Base-by-base conservation (phyloP, 1,140 invertebrate species). In the Neodiprion virginianus region DNA sequence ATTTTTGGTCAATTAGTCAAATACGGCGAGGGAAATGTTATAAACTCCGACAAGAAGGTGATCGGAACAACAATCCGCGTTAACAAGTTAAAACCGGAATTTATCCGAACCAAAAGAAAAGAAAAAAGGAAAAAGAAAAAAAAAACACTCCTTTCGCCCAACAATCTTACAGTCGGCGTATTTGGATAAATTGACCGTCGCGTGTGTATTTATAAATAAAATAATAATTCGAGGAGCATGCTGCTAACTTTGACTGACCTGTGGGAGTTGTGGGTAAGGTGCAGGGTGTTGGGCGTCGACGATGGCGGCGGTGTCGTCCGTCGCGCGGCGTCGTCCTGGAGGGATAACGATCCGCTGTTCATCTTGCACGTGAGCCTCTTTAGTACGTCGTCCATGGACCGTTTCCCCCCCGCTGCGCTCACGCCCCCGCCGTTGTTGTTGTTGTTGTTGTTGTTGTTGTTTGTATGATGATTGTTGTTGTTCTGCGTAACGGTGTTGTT, bases 351-450 rank as follows among this genome's bases (percentile, higher is more conserved):
- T 23, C 83, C 83, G 72, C 80, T 86, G 84, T 93, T 93, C 90
- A 94, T 94, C 86, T 95, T 96, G 74, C 94, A 94, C 71, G 94
- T 95, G 78, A 96, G 89, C 83, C 93, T 90, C 85, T 95, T 95
- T n/a, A 96, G 89, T 8, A 96, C 94, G 89, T 96, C 94, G 89
- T 96, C 94, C 94, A 96, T 95, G n/a, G 94, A 93, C 80, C 93
- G 88, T 84, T 93, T 91, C 75, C 90, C 89, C 9, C 80, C 85
- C 0, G 81, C 76, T 3, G 82, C 77, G 8, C 79, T 74, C 0
- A 80, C 75, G 21, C 79, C 79, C 9, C 81, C 81, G 8, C 82
- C 83, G 79, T 84, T 85, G 71, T 80, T 84, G 53, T 83, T 84
- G 69, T 80, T 76, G 69, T 71, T 75, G 48, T 72, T 76, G 48